A percentile compares a stretch with the other conserved stretches of the same genome.
phyloP scores from a whole-genome alignment of 2,797 vertebrate species.

The Fringilla coelebs region DNA sequence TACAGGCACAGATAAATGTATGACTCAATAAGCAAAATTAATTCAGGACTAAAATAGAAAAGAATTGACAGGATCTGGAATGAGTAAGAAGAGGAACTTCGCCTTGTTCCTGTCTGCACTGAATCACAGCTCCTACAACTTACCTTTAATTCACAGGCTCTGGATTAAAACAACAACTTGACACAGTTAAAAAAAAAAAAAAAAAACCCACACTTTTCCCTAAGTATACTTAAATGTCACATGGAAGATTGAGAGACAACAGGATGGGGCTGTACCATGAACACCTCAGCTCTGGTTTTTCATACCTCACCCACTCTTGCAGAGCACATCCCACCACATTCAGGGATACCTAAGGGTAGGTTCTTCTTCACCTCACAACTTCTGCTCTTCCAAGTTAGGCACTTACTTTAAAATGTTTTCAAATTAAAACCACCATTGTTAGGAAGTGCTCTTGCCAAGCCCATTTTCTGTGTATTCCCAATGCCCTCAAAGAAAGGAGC shows the following conservation, averaged over 20 bases:
- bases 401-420: background rate
- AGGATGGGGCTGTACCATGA: background rate
- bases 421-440: background rate
- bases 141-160: background rate
- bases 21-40: background rate
- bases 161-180: background rate
- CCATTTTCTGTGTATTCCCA: background rate
- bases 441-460: background rate
- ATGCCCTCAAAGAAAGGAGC: background rate
- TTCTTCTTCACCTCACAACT: background rate
- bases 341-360: background rate
- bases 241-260: background rate
- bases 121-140: slow-evolving; percentile 39
- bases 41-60: slow-evolving; percentile 12
- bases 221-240: background rate
- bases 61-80: slow-evolving; percentile 29
- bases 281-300: background rate
- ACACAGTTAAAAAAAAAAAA: background rate
- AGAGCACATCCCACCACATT: background rate
- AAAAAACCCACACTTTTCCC: background rate
- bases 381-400: background rate
- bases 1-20: background rate
- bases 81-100: slow-evolving; percentile 36
- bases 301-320: background rate
- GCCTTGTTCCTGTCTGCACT: slow-evolving; percentile 30